Conservation (phyloP, 2,113 vertebrate species). For the Mirza zaza region DNA sequence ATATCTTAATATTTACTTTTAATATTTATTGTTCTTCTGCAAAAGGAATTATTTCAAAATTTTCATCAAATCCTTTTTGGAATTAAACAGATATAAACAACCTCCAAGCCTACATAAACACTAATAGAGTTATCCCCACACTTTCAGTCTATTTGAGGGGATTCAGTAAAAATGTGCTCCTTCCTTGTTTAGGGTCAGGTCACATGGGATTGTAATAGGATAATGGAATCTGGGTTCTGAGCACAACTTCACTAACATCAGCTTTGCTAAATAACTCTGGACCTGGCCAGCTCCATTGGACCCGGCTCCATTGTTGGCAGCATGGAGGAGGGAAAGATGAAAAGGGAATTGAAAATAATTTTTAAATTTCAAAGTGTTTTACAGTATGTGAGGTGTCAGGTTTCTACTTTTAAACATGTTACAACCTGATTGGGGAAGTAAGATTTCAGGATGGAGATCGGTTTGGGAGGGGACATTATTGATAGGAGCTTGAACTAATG, state of each 20-base stretch:
- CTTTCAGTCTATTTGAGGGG: background rate
- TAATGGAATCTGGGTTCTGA: background rate
- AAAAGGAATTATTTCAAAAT: background rate
- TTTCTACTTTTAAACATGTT: background rate
- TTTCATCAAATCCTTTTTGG: background rate
- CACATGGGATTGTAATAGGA: background rate
- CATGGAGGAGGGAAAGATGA: background rate
- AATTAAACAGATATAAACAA: conserved; percentile 14
- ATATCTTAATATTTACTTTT: background rate
- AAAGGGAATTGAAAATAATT: background rate
- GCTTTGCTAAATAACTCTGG: background rate
- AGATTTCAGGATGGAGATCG: background rate
- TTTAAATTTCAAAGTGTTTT: background rate
- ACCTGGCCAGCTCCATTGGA: too few species aligned
- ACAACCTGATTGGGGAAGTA: background rate
- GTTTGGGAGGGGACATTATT: background rate
- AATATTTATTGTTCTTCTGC: background rate
- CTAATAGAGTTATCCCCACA: background rate
- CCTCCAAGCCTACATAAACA: background rate
- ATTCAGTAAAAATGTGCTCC: background rate
- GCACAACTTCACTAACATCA: background rate
- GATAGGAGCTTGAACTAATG: background rate
- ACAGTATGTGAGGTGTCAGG: background rate
- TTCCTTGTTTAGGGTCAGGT: background rate
- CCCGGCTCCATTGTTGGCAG: background rate